Base-by-base conservation (phyloP, 2,888 invertebrate species). In the Lampropteryx suffumata region DNA sequence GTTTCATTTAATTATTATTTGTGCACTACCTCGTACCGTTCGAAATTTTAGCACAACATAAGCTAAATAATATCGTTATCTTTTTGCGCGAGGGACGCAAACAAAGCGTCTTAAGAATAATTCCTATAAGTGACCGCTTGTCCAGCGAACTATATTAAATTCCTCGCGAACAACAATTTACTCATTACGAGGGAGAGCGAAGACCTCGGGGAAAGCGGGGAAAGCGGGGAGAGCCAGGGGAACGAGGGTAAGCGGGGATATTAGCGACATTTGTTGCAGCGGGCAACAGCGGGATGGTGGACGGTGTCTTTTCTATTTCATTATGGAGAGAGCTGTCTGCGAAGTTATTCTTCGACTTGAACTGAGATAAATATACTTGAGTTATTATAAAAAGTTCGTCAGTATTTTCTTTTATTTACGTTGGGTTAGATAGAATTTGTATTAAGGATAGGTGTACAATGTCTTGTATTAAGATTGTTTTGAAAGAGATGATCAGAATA, bases 141-240 rank as follows among this genome's bases (percentile, higher is more conserved):
- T 53, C 48, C 53, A 44, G 47, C 53, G 47, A 43, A 59, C 52
- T 62, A 64, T 71, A 73, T 73, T 71, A 69, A 68, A 73, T 72
- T 73, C 73, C 67, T 52, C 33, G 55, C 54, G 64, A 57, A 57
- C 64, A 69, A 59, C 66, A 61, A 71, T 71, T 59, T 64, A 51
- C 64, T 67, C 64, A 67, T 71, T 65, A 69, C 42, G 41, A 26
- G 50, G 43, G 57, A 33, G 35, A 24, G 17, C 17, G 17, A 17
- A 17, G 17, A 17, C 3, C n/a, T n/a, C 2, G 24, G 24, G 24
- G 24, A 24, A 2, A 24, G 24, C 6, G 24, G 24, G 24, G 7
- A 24, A 24, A 27, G 48, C 13, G 17, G 36, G 10, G 12, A n/a
- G 28, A 26, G 28, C 9, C 17, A 17, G 32, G 42, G 36, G 36